Percentiles rank a stretch among this genome's conserved stretches.
phyloP scores from a whole-genome alignment of 2,888 invertebrate genomes.

The Galeopsomyia nigrocyanea region DNA sequence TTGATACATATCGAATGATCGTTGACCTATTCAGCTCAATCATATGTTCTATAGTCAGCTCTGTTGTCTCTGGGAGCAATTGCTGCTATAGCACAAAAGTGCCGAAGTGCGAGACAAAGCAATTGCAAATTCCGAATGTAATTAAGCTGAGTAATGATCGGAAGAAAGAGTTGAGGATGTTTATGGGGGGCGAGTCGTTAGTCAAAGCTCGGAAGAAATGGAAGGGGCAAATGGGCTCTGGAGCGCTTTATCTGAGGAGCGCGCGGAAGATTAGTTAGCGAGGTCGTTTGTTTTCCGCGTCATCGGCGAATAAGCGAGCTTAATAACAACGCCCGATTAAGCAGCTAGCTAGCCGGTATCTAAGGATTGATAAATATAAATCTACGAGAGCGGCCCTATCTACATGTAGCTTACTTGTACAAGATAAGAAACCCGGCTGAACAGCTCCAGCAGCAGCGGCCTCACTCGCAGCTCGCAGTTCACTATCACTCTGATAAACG shows the following conservation, averaged over 20 bases:
- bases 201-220: no score
- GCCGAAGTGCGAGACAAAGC: no score
- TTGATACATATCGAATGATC: no score
- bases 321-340: slow-evolving; percentile 40
- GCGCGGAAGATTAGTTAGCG: slow-evolving; percentile 11
- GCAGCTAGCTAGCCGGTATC: slow-evolving; percentile 6
- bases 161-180: no score
- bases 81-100: no score
- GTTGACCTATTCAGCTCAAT: no score
- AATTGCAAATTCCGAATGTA: no score
- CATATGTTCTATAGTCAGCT: no score
- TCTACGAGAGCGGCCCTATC: slow-evolving; percentile 14
- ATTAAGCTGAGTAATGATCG: no score
- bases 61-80: no score
- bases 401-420: slow-evolving; percentile 7
- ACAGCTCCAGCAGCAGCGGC: not conserved
- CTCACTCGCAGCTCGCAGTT: not conserved
- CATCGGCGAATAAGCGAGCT: slow-evolving; percentile 31
- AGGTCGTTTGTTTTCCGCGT: slow-evolving; percentile 35
- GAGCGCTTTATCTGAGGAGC: slow-evolving; percentile 17
- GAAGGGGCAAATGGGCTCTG: not conserved
- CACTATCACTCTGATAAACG: slow-evolving; percentile 30
- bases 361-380: slow-evolving; percentile 32
- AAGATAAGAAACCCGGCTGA: slow-evolving; percentile 21
- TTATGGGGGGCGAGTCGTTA: no score